Evolutionary conservation across 2,797 vertebrate species (phyloP).

Genomic region (Xiphophorus birchmanni): DNA sequence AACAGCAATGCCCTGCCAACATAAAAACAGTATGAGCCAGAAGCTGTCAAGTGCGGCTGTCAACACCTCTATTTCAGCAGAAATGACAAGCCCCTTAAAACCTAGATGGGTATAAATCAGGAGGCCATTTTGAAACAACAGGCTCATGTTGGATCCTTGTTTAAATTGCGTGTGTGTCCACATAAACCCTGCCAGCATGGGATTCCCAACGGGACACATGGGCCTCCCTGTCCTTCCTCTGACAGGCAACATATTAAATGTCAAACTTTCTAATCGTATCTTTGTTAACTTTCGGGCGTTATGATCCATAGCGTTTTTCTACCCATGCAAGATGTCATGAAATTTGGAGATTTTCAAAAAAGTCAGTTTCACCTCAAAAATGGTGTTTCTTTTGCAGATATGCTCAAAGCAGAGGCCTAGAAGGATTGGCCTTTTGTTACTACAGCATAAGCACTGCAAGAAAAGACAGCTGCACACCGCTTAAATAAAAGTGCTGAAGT

Average conservation of each 20-base stretch:
- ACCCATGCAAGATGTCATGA: background rate
- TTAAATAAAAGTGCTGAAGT: background rate
- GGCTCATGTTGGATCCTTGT: slow-evolving; percentile 79
- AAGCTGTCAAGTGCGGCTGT: slow-evolving; percentile 81
- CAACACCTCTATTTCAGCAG: slow-evolving; percentile 83
- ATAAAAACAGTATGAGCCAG: slow-evolving; percentile 76
- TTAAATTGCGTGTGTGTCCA: slow-evolving; percentile 73
- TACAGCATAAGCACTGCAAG: background rate
- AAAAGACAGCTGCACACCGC: background rate
- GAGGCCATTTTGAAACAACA: slow-evolving; percentile 82
- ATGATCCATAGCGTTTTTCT: background rate
- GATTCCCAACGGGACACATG: slow-evolving; percentile 62
- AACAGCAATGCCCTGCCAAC: slow-evolving; percentile 53
- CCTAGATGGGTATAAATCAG: slow-evolving; percentile 83
- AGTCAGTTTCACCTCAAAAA: background rate
- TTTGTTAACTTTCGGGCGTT: background rate
- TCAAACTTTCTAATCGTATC: slow-evolving; percentile 8
- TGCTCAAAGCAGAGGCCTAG: background rate
- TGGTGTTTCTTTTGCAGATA: background rate
- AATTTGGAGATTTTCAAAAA: background rate
- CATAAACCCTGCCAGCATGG: slow-evolving; percentile 77
- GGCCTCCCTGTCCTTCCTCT: slow-evolving; percentile 47
- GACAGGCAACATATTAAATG: slow-evolving; percentile 48
- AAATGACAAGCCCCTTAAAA: slow-evolving; percentile 77
- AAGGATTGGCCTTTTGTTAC: background rate